Evolutionary conservation across 1,140 invertebrate species (phyloP).

Genomic region (Probaryconus sp.): DNA sequence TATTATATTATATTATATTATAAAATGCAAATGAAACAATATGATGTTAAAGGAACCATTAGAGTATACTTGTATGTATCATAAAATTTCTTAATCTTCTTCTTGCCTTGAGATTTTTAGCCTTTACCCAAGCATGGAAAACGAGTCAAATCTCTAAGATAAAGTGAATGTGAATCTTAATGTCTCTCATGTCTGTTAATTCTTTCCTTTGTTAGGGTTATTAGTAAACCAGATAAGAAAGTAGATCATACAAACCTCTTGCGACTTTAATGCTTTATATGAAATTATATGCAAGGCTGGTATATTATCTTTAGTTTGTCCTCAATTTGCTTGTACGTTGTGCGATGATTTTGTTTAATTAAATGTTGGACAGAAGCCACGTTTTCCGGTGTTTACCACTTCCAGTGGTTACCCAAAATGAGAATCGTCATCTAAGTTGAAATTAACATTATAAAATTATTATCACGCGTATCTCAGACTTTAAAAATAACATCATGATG

Average conservation of each 20-base stretch:
- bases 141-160: too few species aligned
- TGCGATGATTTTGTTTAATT: constrained; percentile 60
- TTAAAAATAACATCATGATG: too few species aligned
- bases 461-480: constrained; percentile 16
- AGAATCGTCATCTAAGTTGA: constrained; percentile 36
- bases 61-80: too few species aligned
- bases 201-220: not conserved
- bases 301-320: constrained; percentile 55
- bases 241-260: constrained; percentile 31
- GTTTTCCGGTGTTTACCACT: constrained; percentile 51
- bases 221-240: constrained; percentile 1
- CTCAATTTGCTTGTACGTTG: constrained; percentile 55
- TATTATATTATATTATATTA: too few species aligned
- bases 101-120: too few species aligned
- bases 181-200: not conserved
- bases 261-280: constrained; percentile 30
- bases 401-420: constrained; percentile 38
- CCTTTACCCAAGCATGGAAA: too few species aligned
- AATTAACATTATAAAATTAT: constrained; percentile 35
- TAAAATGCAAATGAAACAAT: too few species aligned
- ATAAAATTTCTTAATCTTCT: too few species aligned
- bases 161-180: too few species aligned
- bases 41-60: too few species aligned
- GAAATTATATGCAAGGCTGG: constrained; percentile 44
- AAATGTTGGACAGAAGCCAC: constrained; percentile 50